phyloP scores from a whole-genome alignment of 2,888 invertebrate species.

The Synergus itoensis region DNA sequence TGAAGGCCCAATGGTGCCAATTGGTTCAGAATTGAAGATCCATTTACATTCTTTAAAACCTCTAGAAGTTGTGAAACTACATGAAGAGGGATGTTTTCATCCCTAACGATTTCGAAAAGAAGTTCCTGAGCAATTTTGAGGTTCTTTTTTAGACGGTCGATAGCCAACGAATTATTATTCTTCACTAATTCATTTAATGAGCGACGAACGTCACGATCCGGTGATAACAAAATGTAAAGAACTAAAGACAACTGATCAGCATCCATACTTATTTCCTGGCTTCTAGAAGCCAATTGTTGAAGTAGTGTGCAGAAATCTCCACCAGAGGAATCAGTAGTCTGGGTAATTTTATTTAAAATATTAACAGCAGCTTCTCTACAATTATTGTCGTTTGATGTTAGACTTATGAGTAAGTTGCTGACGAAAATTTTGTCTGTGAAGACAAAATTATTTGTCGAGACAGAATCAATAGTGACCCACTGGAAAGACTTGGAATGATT shows the following conservation, averaged over 20 bases:
- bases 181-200: slow-evolving; percentile 56
- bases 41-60: slow-evolving; percentile 78
- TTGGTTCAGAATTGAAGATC: slow-evolving; percentile 76
- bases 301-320: slow-evolving; percentile 74
- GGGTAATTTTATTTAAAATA: slow-evolving; percentile 78
- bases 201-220: slow-evolving; percentile 77
- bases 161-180: too few relatives aligned
- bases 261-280: slow-evolving; percentile 83
- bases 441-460: not conserved
- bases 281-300: slow-evolving; percentile 78
- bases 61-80: slow-evolving; percentile 79
- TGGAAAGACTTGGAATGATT: slow-evolving; percentile 62
- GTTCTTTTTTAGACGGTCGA: slow-evolving; percentile 55
- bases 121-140: slow-evolving; percentile 63
- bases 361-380: slow-evolving; percentile 81
- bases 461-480: slow-evolving; percentile 62
- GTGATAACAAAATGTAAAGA: slow-evolving; percentile 82
- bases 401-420: slow-evolving; percentile 80
- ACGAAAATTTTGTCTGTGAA: slow-evolving; percentile 72
- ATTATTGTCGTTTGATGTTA: slow-evolving; percentile 80
- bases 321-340: slow-evolving; percentile 75
- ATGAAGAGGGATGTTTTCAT: slow-evolving; percentile 77
- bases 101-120: slow-evolving; percentile 73
- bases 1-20: slow-evolving; percentile 71
- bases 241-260: slow-evolving; percentile 83